phyloP scores from a whole-genome alignment of 1,140 invertebrate genomes.

The Colletes latitarsis region DNA sequence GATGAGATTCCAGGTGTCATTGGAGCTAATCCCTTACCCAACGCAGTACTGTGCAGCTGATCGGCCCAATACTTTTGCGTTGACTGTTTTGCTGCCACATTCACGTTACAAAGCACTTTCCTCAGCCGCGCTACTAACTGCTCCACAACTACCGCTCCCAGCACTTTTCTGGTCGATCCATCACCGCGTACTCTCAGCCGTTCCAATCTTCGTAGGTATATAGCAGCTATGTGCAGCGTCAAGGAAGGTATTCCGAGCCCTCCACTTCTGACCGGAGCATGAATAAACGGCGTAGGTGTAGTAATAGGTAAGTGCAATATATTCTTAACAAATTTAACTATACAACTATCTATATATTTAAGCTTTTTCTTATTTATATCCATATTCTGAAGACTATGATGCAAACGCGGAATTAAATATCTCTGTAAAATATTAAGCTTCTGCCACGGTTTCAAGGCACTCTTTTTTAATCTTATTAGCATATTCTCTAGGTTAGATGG shows the following conservation, averaged over 20 bases:
- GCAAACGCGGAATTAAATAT: background rate
- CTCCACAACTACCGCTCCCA: background rate
- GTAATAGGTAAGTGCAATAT: background rate
- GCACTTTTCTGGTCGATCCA: background rate
- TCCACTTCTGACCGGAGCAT: background rate
- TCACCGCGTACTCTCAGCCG: background rate
- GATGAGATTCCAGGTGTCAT: background rate
- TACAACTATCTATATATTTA: background rate
- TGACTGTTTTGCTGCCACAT: background rate
- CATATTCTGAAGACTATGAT: background rate
- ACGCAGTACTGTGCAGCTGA: background rate
- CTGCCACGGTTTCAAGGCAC: background rate
- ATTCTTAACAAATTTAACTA: background rate
- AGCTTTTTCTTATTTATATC: background rate
- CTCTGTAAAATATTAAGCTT: background rate
- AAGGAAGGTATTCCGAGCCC: background rate
- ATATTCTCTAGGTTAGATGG: background rate
- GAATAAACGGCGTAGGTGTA: background rate
- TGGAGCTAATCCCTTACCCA: background rate
- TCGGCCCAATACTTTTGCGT: background rate
- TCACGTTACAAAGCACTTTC: background rate
- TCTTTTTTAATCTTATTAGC: background rate
- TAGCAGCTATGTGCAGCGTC: background rate
- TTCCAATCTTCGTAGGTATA: background rate
- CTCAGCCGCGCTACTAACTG: background rate